A percentile compares a stretch with the other conserved stretches of the same genome.
Conservation (phyloP, 1,140 invertebrate genomes). For the Papilio helenus region DNA sequence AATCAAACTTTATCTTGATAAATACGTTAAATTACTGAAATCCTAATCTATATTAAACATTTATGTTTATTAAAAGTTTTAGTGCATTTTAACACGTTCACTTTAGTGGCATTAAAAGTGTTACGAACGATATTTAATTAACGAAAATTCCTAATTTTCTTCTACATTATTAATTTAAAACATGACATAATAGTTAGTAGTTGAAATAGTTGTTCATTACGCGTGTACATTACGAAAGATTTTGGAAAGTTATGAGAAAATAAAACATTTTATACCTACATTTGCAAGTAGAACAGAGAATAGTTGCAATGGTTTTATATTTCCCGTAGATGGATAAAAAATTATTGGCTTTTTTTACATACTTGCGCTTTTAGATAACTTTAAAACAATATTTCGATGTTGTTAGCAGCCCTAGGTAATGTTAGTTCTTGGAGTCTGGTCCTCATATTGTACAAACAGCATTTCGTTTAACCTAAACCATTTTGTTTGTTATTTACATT, state of each 20-base stretch:
- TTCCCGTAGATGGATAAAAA: neutral
- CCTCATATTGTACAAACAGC: slow-evolving; percentile 29
- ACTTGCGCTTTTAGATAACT: neutral
- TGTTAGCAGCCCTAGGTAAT: slow-evolving; percentile 7
- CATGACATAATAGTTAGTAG: no score
- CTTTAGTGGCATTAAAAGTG: no score
- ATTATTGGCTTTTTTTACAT: no score
- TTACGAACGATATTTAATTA: no score
- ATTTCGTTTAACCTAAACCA: slow-evolving; percentile 21
- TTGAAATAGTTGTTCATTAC: no score
- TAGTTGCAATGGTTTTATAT: neutral
- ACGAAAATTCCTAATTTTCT: neutral
- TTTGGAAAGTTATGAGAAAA: slow-evolving; percentile 33
- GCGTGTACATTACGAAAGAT: slow-evolving; percentile 6
- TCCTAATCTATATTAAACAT: neutral
- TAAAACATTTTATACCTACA: neutral
- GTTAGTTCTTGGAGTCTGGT: slow-evolving; percentile 1
- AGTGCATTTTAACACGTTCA: neutral
- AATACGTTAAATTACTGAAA: neutral
- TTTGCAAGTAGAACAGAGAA: neutral
- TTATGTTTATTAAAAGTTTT: neutral
- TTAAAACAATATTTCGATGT: neutral
- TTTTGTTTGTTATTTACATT: slow-evolving; percentile 21
- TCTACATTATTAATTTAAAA: neutral
- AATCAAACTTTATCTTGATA: neutral